phyloP scores from a whole-genome alignment of 2,888 invertebrate species.

The Hirtodrosophila cameraria region DNA sequence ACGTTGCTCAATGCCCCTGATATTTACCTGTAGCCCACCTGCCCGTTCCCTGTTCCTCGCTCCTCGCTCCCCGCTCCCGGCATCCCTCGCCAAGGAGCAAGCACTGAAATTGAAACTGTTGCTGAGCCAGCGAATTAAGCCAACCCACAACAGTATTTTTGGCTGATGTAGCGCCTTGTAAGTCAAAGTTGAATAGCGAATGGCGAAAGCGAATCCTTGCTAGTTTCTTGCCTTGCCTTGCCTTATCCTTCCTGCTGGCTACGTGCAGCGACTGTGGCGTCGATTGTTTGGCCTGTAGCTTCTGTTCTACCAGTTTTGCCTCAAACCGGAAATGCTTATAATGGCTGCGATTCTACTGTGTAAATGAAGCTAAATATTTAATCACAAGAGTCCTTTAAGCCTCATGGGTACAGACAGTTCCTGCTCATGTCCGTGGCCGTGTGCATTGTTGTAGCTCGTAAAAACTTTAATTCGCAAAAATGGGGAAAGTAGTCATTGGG shows the following conservation, averaged over 20 bases:
- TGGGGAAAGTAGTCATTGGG: conserved; percentile 1
- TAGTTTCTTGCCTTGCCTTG: conserved; percentile 9
- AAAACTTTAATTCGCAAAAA: conserved; percentile 53
- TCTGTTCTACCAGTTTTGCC: not conserved
- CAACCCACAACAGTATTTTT: conserved; percentile 38
- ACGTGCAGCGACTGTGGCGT: conserved; percentile 29
- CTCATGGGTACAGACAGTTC: conserved; percentile 5
- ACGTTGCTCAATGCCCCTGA: conserved; percentile 3
- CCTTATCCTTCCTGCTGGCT: conserved; percentile 16
- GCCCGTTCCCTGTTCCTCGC: not conserved
- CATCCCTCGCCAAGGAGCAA: not conserved
- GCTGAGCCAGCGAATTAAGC: conserved; percentile 52
- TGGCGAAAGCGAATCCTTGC: too few relatives aligned
- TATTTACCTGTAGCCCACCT: conserved; percentile 27
- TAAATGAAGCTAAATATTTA: conserved; percentile 63
- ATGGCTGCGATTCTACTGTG: conserved; percentile 60
- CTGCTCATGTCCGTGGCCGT: conserved; percentile 15
- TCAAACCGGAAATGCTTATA: conserved; percentile 41
- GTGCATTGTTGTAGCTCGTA: conserved; percentile 44
- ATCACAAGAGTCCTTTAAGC: conserved; percentile 30
- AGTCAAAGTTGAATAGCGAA: conserved; percentile 8
- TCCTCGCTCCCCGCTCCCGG: too few relatives aligned
- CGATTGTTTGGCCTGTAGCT: conserved; percentile 23
- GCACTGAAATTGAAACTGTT: conserved; percentile 37
- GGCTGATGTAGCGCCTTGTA: conserved; percentile 61